Evolutionary conservation across 2,888 invertebrate genomes (phyloP).

Genomic region (Megamerina dolium): DNA sequence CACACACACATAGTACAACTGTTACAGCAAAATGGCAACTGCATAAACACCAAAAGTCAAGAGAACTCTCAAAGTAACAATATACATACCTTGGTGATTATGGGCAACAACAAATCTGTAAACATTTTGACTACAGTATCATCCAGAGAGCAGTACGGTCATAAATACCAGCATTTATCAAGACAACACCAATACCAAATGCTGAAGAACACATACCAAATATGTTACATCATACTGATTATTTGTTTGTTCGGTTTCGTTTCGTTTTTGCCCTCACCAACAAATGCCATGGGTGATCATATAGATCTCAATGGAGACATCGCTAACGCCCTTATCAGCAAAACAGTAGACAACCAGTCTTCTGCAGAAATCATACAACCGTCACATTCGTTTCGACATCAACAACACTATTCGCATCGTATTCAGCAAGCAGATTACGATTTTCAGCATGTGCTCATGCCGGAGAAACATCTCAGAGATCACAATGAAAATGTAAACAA

Average conservation of each 20-base stretch:
- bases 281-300: background rate
- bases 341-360: no score
- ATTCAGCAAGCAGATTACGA: constrained; percentile 26
- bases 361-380: constrained; percentile 22
- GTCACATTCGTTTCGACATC: constrained; percentile 32
- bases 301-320: no score
- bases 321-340: no score
- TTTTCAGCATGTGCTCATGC: constrained; percentile 16
- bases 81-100: no score
- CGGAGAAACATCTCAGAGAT: background rate
- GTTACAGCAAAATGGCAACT: no score
- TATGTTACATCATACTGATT: background rate
- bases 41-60: no score
- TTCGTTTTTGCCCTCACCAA: background rate
- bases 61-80: no score
- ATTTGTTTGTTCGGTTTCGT: background rate
- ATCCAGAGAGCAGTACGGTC: background rate
- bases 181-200: background rate
- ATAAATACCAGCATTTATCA: background rate
- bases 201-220: background rate
- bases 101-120: background rate
- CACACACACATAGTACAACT: background rate
- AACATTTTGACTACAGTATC: background rate
- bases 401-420: constrained; percentile 34
- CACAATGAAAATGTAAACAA: background rate